Evolutionary conservation across 2,113 vertebrate species (phyloP), one percentile per base, ranked within the genome.

Genomic region (Alexandromys fortis): DNA sequence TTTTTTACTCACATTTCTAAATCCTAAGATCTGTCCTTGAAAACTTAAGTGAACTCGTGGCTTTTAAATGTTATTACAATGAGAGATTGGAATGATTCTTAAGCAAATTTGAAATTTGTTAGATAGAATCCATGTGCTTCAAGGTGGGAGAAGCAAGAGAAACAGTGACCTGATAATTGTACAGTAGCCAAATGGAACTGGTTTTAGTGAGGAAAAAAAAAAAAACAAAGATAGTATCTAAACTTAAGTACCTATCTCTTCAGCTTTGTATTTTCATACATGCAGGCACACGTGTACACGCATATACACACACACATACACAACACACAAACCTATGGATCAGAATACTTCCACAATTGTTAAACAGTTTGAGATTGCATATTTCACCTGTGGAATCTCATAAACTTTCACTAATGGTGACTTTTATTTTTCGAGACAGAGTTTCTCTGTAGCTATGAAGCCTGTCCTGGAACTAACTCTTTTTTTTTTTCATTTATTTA

Each of bases 11-110:
- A 90, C 65, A 9, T 88, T 92, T 52, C 81, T 95, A 96, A 96
- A 52, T 92, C 77, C 77, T 96, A 70, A 73, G 72, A 90, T 63
- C 42, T 91, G 67, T 90, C 68, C 81, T 95, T 92, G 90, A 96
- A 88, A 95, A 96, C 89, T 76, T 73, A 96, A 94, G 86, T 93
- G 73, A 93, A 75, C 58, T 38, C 78, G 17, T 75, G 70, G 55
- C 1, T 94, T 90, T 96, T 78, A 88, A 95, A 52, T 90, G 22
- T 70, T 90, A 63, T 90, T 92, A 78, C 78, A 93, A 58, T 88
- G 16, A 90, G 90, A 96, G 94, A 47, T 28, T 35, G n/a, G 49
- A 87, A 38, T 67, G 89, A 96, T 92, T 93, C 70, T 35, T 35
- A 26, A 86, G 42, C 76, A 96, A 96, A 58, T 55, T 61, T 94